phyloP scores from a whole-genome alignment of 2,797 vertebrate genomes.

The Rhinogobio ventralis region DNA sequence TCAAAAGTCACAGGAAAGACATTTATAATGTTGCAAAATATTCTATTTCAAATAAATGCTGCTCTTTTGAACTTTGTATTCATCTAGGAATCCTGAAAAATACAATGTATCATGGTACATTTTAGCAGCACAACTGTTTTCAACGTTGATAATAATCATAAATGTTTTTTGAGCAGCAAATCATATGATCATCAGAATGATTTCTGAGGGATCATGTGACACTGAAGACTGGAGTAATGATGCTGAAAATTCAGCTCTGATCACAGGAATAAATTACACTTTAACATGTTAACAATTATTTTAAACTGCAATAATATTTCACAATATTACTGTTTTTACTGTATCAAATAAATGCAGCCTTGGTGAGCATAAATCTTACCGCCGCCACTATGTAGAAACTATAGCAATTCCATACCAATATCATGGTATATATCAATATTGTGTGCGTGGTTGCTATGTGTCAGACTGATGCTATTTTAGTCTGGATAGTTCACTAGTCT shows the following conservation, averaged over 20 bases:
- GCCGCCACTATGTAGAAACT: not conserved
- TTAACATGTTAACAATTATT: not conserved
- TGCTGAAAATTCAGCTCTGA: not conserved
- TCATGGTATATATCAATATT: constrained; percentile 73
- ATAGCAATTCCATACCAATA: constrained; percentile 14
- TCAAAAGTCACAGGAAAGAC: no score
- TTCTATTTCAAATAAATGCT: no score
- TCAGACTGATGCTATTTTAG: constrained; percentile 50
- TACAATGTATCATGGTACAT: no score
- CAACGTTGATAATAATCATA: no score
- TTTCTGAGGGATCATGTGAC: not conserved
- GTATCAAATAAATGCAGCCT: not conserved
- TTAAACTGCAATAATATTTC: not conserved
- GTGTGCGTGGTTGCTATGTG: constrained; percentile 37
- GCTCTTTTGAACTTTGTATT: no score
- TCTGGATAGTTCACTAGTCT: constrained; percentile 29
- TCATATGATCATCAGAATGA: not conserved
- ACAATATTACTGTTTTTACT: not conserved
- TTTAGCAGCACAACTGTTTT: no score
- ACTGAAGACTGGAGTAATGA: not conserved
- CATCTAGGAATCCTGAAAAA: no score
- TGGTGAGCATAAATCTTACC: not conserved
- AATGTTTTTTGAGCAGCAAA: no score
- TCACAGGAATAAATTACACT: not conserved
- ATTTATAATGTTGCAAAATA: no score